Base-by-base conservation (phyloP, 1,140 invertebrate genomes). In the Chionoecetes opilio region DNA sequence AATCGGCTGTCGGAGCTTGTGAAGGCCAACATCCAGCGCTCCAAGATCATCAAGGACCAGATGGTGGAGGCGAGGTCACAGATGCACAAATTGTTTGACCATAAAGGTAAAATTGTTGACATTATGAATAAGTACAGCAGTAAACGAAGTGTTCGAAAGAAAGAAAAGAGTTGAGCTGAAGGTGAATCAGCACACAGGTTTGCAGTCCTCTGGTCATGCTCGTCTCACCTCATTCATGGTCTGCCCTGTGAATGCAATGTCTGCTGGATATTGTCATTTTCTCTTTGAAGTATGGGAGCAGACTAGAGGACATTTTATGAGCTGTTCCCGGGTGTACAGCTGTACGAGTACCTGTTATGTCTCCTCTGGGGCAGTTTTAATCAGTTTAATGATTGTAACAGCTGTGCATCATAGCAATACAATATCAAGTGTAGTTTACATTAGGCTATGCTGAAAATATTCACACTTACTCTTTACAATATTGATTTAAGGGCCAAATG, bases 1-100 rank as follows among this genome's bases (percentile, higher is more conserved):
- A 98, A 98, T 97, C 97, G 98, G 94, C 97, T 98, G 0, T 98
- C 98, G 96, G 98, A 99, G 97, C 97, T 98, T 84, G 98, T 99
- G 26, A 98, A 98, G 97, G 98, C 99, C 63, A 99, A 99, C 97
- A 98, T 99, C 96, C 99, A 99, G 97, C 97, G 99, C 86, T 99
- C 99, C 97, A 99, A 98, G 97, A 98, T 99, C 84, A 98, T 99
- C 53, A 98, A 98, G 91, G 99, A 99, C 97, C 99, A 99, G 95
- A 98, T 99, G 97, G 97, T 98, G 96, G 99, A 99, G 97, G 98
- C 99, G 0, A 98, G 98, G 96, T 97, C 98, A 82, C 98, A 99
- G 97, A 98, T 99, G 85, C 98, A 99, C 96, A 98, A 99, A 96
- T 98, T 99, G 94, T 98, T 99, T 96, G 98, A 99, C 96, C 99